These are phyloP conservation scores for Reinhardtius hippoglossoides DNA, from an alignment of 2,113 vertebrate species.

Conservation along the genomic window DNA sequence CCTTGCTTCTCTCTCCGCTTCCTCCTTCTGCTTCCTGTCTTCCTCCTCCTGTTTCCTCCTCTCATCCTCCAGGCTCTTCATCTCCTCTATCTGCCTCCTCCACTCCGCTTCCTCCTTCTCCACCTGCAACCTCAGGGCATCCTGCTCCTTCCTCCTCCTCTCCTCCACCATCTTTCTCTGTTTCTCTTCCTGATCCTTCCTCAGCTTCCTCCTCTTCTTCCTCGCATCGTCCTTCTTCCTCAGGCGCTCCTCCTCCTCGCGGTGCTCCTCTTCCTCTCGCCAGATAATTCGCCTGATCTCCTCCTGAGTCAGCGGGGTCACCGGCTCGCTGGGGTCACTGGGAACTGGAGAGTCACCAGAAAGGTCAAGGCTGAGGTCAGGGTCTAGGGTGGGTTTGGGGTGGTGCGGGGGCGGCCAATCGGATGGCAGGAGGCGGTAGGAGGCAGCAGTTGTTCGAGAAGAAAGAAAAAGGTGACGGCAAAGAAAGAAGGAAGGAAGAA, in stretches of 20 bases:
- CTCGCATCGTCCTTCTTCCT: conserved; percentile 70
- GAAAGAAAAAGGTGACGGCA: background rate
- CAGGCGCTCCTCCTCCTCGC: conserved; percentile 65
- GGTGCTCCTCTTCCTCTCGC: conserved; percentile 70
- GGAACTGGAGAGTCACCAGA: conserved; percentile 90
- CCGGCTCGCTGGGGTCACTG: conserved; percentile 62
- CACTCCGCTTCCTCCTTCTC: conserved; percentile 54
- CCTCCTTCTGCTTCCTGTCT: conserved; percentile 51
- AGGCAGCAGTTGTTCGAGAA: conserved; percentile 10
- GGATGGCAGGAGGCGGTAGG: conserved; percentile 20
- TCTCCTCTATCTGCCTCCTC: conserved; percentile 52
- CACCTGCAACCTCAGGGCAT: conserved; percentile 59
- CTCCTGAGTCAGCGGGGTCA: conserved; percentile 50
- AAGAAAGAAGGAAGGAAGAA: conserved; percentile 2
- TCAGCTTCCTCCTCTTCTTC: conserved; percentile 72
- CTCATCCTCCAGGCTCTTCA: conserved; percentile 33
- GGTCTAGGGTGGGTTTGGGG: conserved; percentile 47
- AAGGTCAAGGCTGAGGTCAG: conserved; percentile 83
- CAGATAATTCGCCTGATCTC: conserved; percentile 71
- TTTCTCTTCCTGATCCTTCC: conserved; percentile 71
- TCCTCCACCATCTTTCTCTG: conserved; percentile 65
- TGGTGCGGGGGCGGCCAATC: conserved; percentile 53
- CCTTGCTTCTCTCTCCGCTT: conserved; percentile 45
- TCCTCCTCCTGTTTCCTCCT: conserved; percentile 31
- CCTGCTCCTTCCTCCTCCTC: conserved; percentile 66